Evolutionary conservation across 2,888 invertebrate species (phyloP), one percentile per base, ranked within the genome.

Genomic region (Strigamia maritima): DNA sequence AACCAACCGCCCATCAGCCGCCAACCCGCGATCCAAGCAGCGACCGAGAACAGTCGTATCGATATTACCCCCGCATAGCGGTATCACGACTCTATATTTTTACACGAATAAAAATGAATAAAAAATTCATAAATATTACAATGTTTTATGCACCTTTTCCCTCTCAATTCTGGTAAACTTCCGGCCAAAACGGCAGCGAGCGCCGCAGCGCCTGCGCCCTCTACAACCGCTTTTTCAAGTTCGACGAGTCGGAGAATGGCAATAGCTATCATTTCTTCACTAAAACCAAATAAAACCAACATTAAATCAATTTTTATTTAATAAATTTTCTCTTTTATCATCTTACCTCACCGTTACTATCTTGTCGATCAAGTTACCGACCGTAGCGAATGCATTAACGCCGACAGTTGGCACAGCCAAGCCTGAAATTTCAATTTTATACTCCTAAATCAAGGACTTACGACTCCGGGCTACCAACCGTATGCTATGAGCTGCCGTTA

Each of bases 11-110:
- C 94, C 93, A 84, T 95, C 95, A 0, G 93, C 94, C 0, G 95
- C 95, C 81, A 96, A 86, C 0, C 95, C 95, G 78, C 95, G 89
- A 85, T 96, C 96, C 82, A 96, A 87, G 82, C 95, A 95, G 22
- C 95, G 89, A 0, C 95, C 95, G 80, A 96, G 88, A 70, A 95
- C 92, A 0, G 95, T 95, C 6, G 95, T 95, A 86, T 96, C 96
- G 79, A 96, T 96, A 87, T 96, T 96, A 65, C 96, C 95, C 0
- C 94, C 94, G 83, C 94, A 94, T 0, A 95, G 87, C 60, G 93
- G 90, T 80, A 94, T 89, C 0, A 94, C 95, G 40, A 95, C 93
- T 83, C 95, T 95, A 82, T 16, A n/a, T n/a, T n/a, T n/a, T 81
- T 0, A 74, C 79, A 44, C 77, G 44, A 75, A 79, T 76, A 60